phyloP scores from a whole-genome alignment of 2,797 vertebrate genomes.

The Falco biarmicus region DNA sequence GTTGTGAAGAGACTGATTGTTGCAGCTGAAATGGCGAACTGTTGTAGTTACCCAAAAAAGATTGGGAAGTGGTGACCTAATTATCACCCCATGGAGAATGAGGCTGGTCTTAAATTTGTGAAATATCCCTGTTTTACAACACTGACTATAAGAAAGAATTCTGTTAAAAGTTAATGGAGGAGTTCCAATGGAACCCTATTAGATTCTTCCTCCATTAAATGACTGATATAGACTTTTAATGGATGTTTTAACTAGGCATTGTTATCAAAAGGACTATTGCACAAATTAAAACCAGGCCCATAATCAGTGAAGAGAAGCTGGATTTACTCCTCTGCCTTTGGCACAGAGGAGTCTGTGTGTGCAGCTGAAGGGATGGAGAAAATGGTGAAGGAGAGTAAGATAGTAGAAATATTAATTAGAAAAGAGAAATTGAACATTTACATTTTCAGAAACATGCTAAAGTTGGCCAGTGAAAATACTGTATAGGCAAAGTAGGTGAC shows the following conservation, averaged over 20 bases:
- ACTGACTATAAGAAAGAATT: slow-evolving; percentile 62
- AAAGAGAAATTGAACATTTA: background rate
- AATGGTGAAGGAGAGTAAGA: background rate
- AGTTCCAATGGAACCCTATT: slow-evolving; percentile 73
- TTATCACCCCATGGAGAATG: slow-evolving; percentile 67
- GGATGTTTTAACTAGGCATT: slow-evolving; percentile 77
- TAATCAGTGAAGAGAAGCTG: slow-evolving; percentile 74
- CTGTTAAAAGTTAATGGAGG: slow-evolving; percentile 80
- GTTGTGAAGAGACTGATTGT: slow-evolving; percentile 60
- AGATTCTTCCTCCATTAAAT: slow-evolving; percentile 76
- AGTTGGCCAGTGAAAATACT: background rate
- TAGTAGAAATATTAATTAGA: background rate
- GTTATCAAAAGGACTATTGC: slow-evolving; percentile 78
- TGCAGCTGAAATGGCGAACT: slow-evolving; percentile 19
- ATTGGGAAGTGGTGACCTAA: slow-evolving; percentile 34
- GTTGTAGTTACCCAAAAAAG: slow-evolving; percentile 51
- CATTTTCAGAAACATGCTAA: background rate
- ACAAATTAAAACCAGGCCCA: slow-evolving; percentile 77
- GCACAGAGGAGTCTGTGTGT: background rate
- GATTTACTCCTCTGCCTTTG: slow-evolving; percentile 72
- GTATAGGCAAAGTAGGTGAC: background rate
- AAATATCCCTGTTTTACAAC: slow-evolving; percentile 64
- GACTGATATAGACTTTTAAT: slow-evolving; percentile 78
- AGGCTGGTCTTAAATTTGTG: slow-evolving; percentile 48
- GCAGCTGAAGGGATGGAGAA: background rate